Evolutionary conservation across 2,113 vertebrate species (phyloP), one percentile per base, ranked within the genome.

Genomic region (Romanogobio albipinnatus): DNA sequence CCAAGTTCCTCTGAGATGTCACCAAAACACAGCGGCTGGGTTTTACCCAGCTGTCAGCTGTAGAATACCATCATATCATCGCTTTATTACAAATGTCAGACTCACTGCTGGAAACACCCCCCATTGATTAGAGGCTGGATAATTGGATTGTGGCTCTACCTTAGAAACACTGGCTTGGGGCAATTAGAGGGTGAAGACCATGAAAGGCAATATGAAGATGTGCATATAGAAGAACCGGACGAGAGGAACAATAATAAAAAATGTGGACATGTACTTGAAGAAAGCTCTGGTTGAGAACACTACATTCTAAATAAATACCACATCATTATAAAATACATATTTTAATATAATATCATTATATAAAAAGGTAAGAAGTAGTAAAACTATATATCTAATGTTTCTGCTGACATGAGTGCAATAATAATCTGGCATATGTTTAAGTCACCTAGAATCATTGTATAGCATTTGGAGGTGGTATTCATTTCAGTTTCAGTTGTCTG

Each of bases 91-190:
- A 92, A 91, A 93, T 91, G 91, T 90, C 90, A 92, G 86, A 24
- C 76, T 91, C 91, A 19, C 90, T 84, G 91, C 90, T 87, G 89
- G 92, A 90, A 85, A 91, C 82, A 7, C 81, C 82, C 64, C 79
- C 84, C 59, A 82, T 86, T 33, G 82, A 92, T 94, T 91, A 90
- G 77, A 83, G 80, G 49, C 88, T 84, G 89, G 90, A 91, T 93
- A 93, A 93, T 91, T 92, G 89, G 92, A 93, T 91, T 93, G 90
- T 83, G 90, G 86, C 71, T 87, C 89, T 89, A 91, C 81, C 89
- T 90, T 85, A 85, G 76, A 74, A 82, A 86, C 62, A 64, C 82
- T 80, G 56, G 33, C 59, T 29, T 29, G 83, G 83, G 83, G 78
- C 78, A 86, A 84, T 87, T 86, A 84, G 77, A 66, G 85, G 86